Base-by-base conservation (phyloP, 2,797 vertebrate species). In the Pseudotriccus pelzelni region DNA sequence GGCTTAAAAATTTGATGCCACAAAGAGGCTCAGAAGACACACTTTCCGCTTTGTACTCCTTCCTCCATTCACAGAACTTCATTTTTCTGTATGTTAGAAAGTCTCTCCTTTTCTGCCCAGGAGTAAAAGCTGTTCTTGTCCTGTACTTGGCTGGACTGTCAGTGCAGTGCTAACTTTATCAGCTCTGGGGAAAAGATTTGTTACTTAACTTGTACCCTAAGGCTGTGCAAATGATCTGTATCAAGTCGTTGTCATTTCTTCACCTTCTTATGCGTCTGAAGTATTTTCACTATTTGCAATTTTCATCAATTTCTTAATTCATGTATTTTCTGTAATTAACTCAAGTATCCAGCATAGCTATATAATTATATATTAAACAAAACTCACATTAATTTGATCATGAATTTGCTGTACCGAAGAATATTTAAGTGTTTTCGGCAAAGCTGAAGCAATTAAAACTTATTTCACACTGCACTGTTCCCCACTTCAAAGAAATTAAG, bases 281-380 rank as follows among this genome's bases (percentile, higher is more conserved):
- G 88, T 93, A 84, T 70, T 91, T 91, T 76, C 36, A 90, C 55
- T 90, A 82, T 90, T 96, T 88, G 37, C 37, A 91, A 49, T 91
- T 88, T 93, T 88, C 90, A 84, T 59, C 52, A 82, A 88, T 95
- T 95, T 93, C 52, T 92, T 82, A 73, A 94, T 95, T 78, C 72
- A 88, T 74, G 25, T 88, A 87, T 96, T 93, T 96, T 94, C 85
- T 94, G 52, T 90, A 94, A 94, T 84, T 95, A 96, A 78, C 36
- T 92, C 84, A 79, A 96, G 77, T 90, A 94, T 86, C 73, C 43
- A 76, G 36, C 2, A 2, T 39, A 90, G 58, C 39, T 87, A 90
- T 73, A 59, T 78, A 84, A 91, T 91, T 91, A 85, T 67, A 72
- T 47, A 91, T 96, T 81, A 91, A 95, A 86, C 68, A 86, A 93